Evolutionary conservation across 2,113 vertebrate species (phyloP), one percentile per base, ranked within the genome.

Genomic region (Sialia sialis): DNA sequence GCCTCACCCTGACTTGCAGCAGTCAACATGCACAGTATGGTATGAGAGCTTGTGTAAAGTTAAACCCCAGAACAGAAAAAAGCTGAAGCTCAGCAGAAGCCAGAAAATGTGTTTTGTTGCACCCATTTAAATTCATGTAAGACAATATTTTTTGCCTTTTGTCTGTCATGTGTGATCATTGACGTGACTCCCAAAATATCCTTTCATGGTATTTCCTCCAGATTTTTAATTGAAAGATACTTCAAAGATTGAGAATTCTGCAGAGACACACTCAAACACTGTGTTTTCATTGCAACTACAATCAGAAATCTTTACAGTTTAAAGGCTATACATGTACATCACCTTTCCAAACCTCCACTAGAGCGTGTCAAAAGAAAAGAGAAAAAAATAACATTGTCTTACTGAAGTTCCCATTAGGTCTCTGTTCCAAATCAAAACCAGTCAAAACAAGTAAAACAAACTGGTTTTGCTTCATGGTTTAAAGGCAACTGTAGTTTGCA

Each of bases 251-350:
- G 38, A 93, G 27, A 93, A 88, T 39, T 95, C 59, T 46, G 32
- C 68, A 92, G 43, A 91, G 91, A 89, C 32, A 96, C 78, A 94
- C 34, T 87, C 89, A 85, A 90, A 91, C 95, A 73, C 89, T 89
- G 84, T 93, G 92, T 96, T 97, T 96, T 95, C 95, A 95, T 87
- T 93, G 87, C 90, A 96, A 95, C 93, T 95, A 62, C 95, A 75
- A 66, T 95, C 91, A 93, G 92, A 96, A 96, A 88, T 86, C 43
- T 30, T 78, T 80, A 62, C 62, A 69, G 64, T 89, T 68, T 75
- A 94, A 97, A 87, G 67, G 60, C 25, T 86, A 39, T 70, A 90
- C 51, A 93, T 2, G 2, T 86, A 86, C 10, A n/a, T 43, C 52
- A 77, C 44, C 89, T 90, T 95, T 66, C n/a, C 83, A 95, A 96